These are phyloP conservation scores for Charina bottae DNA, from an alignment of 2,113 vertebrate genomes.

Conservation along the genomic window DNA sequence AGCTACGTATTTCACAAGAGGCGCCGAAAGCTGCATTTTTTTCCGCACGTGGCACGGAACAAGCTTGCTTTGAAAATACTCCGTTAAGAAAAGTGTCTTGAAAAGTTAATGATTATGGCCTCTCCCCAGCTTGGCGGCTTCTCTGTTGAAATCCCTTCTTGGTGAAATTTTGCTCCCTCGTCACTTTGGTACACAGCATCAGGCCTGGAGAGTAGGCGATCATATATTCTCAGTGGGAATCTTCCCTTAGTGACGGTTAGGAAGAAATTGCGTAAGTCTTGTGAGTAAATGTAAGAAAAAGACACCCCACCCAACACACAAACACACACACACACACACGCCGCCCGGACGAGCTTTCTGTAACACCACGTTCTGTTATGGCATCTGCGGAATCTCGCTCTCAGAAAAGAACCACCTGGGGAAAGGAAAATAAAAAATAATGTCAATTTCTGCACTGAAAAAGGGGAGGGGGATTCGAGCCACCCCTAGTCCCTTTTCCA, in stretches of 20 bases:
- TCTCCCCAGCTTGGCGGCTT: background rate
- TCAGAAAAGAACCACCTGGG: conserved; percentile 4
- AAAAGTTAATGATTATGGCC: background rate
- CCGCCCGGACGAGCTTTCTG: no score
- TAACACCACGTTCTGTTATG: background rate
- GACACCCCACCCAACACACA: background rate
- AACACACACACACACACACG: background rate
- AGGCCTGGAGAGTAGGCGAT: background rate
- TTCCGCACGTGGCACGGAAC: background rate
- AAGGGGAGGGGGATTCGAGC: background rate
- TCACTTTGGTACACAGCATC: background rate
- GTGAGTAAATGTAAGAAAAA: background rate
- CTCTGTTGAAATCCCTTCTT: background rate
- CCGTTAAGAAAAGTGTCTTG: background rate
- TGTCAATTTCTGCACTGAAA: background rate
- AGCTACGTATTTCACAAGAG: background rate
- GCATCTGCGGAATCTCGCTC: no score
- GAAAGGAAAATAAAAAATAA: background rate
- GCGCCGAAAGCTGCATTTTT: background rate
- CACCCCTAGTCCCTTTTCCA: no score
- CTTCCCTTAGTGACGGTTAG: background rate
- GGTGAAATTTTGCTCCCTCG: background rate
- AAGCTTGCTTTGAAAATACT: background rate
- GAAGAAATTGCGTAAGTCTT: background rate
- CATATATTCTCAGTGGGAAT: no score